Percentiles rank a stretch among this genome's conserved stretches.
Evolutionary conservation across 2,113 vertebrate genomes (phyloP).

Genomic region (Tylochromis polylepis): DNA sequence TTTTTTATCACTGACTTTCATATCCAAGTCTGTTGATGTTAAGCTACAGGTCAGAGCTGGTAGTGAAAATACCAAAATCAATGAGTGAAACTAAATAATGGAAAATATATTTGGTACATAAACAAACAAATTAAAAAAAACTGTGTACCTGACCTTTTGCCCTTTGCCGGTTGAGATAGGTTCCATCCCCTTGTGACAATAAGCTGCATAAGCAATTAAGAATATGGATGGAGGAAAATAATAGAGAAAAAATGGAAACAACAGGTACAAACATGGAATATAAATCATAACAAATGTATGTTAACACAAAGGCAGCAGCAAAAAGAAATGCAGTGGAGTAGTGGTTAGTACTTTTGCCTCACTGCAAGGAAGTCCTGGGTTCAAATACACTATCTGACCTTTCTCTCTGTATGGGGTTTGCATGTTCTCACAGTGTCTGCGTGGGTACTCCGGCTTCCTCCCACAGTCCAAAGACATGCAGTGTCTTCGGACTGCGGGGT

Average conservation of each 20-base stretch:
- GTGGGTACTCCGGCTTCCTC: background rate
- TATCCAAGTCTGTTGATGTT: background rate
- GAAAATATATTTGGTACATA: background rate
- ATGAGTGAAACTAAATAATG: background rate
- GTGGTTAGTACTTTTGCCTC: background rate
- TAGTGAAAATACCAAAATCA: background rate
- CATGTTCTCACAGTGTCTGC: fast-evolving
- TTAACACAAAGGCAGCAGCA: background rate
- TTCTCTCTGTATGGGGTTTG: background rate
- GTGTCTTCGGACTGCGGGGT: background rate
- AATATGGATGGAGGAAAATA: background rate
- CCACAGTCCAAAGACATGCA: no score
- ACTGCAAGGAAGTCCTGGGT: background rate
- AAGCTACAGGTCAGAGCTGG: background rate
- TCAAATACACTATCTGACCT: background rate
- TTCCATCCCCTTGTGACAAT: background rate
- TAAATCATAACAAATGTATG: background rate
- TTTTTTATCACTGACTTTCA: background rate
- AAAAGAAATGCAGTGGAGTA: background rate
- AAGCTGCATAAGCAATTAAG: background rate
- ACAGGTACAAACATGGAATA: background rate
- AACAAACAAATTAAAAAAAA: background rate
- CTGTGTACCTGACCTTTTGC: background rate
- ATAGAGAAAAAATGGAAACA: background rate
- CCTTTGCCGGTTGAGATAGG: fast-evolving